phyloP scores from a whole-genome alignment of 2,797 vertebrate genomes.

The Sebastes vulpes region DNA sequence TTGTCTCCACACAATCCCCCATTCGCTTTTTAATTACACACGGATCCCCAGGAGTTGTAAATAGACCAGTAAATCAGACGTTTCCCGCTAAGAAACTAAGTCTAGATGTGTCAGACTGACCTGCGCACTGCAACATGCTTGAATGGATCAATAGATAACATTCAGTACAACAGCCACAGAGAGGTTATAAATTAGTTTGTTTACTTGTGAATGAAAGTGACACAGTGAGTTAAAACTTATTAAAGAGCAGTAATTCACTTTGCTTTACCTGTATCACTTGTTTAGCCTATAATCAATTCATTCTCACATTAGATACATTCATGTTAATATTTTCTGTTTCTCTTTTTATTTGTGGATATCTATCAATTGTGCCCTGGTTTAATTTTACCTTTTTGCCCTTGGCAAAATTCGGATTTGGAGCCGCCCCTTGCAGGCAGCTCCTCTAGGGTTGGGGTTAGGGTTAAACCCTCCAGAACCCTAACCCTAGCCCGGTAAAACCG shows the following conservation, averaged over 20 bases:
- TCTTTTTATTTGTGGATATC: not conserved
- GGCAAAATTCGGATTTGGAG: too few species aligned
- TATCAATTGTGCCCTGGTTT: not conserved
- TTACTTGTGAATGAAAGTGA: not conserved
- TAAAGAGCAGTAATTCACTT: not conserved
- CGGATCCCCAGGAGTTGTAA: slow-evolving; percentile 45
- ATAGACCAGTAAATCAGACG: slow-evolving; percentile 20
- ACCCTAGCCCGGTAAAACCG: too few species aligned
- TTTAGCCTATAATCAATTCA: not conserved
- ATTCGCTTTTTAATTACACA: slow-evolving; percentile 72
- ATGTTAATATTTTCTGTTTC: not conserved
- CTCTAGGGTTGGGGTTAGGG: too few species aligned
- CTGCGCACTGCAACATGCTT: not conserved
- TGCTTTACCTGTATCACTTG: not conserved
- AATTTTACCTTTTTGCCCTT: too few species aligned
- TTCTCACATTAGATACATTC: too few species aligned
- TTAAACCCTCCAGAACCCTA: too few species aligned
- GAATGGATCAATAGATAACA: not conserved
- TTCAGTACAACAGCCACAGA: not conserved
- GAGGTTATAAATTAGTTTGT: not conserved
- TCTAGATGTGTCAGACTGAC: not conserved
- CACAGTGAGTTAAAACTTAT: not conserved
- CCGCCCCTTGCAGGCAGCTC: too few species aligned
- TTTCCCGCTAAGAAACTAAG: slow-evolving; percentile 35
- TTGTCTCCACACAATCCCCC: slow-evolving; percentile 71